Base-by-base conservation (phyloP, 2,113 vertebrate genomes). In the Cranoglanis bouderius region DNA sequence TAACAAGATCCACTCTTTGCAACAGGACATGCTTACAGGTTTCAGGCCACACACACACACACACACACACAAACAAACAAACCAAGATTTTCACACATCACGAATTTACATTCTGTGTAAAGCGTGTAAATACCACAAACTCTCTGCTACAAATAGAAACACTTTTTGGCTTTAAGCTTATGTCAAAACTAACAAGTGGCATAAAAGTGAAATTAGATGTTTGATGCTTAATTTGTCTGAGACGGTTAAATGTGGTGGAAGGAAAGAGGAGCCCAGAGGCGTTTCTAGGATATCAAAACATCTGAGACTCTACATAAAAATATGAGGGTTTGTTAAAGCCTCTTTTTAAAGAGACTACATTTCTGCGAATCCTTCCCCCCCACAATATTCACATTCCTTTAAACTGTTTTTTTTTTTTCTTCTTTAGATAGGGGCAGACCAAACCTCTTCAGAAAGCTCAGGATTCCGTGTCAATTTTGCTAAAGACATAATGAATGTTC, bases 31-130 rank as follows among this genome's bases (percentile, higher is more conserved):
- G 24, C 72, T 43, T n/a, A 57, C 26, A 75, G 70, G 53, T 86
- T 86, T 10, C 35, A 77, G 40, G 18, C 38, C 82, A 74, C 49
- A 78, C 51, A 72, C 70, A 85, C 59, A 55, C 67, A 87, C 51
- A 84, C 16, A 49, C 74, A 85, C 57, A 53, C 59, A 84, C 35
- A 59, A 38, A 88, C 40, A 40, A 43, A 46, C 24, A 82, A 32
- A 65, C 32, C 35, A 43, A 46, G 19, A 75, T 51, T 16, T 88
- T 63, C 38, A 87, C 57, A 80, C 74, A 80, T 51, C 38, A 63
- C 35, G 55, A 61, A 63, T 81, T 75, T 86, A 43, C 35, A 75
- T 21, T 29, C 5, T n/a, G 46, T 55, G 65, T 53, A 55, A 74
- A 67, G n/a, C 10, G 16, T 57, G 24, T 78, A 78, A 63, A 53